Base-by-base conservation (phyloP, 2,888 invertebrate genomes). In the Heliconius ethilla region DNA sequence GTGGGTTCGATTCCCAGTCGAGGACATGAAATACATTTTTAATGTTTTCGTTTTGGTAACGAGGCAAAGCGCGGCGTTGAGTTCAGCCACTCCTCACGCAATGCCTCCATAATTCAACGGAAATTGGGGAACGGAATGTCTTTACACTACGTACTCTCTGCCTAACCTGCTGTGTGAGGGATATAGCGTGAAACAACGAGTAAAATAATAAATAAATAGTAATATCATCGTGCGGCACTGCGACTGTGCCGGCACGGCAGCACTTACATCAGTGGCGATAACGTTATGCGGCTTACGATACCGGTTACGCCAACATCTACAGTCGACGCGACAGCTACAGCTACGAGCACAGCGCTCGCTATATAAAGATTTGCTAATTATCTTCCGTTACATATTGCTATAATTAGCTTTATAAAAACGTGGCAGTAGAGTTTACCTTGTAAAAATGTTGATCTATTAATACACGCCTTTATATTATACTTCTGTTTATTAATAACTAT, bases 211-310 rank as follows among this genome's bases (percentile, higher is more conserved):
- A 40, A n/a, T 69, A 69, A 69, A 69, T 45, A 6, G 22, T 59
- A 55, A 25, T 37, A 51, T 74, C 75, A 63, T 67, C 74, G 77
- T 72, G 66, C 70, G 76, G 73, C 77, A 66, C 72, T 45, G 77
- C 67, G 67, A 7, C 73, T 67, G 55, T 40, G 73, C 59, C 45
- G 70, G 59, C 69, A 79, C 33, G 33, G 33, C 33, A 6, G 80
- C 82, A 86, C 91, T 92, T 92, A 91, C 92, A 92, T 92, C 92
- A 92, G 89, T 84, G 82, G 79, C 83, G 84, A 87, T 91, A 91
- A 92, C 88, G 87, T 91, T 89, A 90, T 84, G 87, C 85, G 85
- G 81, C 86, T 87, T 87, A 88, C 84, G 85, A 86, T 87, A 90
- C 90, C 91, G 90, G 91, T 91, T 91, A 87, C 87, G 84, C 82